These are phyloP conservation scores for Drosophila quinaria DNA, from an alignment of 2,888 invertebrate species.

Conservation along the genomic window DNA sequence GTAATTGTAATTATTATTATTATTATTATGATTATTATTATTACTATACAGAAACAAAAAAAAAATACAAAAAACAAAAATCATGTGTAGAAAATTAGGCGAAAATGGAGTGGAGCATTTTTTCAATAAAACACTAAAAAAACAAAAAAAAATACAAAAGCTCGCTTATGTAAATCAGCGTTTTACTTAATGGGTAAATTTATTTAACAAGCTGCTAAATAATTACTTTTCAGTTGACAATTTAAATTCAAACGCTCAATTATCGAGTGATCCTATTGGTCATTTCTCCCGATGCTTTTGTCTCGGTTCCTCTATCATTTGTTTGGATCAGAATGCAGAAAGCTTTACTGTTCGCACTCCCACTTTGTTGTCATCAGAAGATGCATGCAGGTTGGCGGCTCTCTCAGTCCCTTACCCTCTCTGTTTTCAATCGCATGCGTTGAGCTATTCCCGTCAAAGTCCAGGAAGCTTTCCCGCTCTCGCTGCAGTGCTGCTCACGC, in stretches of 20 bases:
- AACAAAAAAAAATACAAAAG: constrained; percentile 40
- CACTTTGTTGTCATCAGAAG: too few relatives aligned
- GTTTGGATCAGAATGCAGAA: too few relatives aligned
- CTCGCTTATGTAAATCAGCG: constrained; percentile 46
- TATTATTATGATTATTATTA: constrained; percentile 61
- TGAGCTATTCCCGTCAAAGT: neutral
- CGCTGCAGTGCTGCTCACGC: neutral
- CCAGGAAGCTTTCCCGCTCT: neutral
- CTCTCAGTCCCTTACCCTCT: too few relatives aligned
- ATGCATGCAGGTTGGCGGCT: too few relatives aligned
- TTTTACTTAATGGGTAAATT: constrained; percentile 1
- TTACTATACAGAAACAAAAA: constrained; percentile 44
- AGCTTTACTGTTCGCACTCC: too few relatives aligned
- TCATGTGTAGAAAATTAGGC: constrained; percentile 78
- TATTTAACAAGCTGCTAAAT: neutral
- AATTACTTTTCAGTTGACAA: too few relatives aligned
- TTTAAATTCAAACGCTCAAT: neutral
- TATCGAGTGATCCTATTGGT: neutral
- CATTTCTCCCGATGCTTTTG: too few relatives aligned
- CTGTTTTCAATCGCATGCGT: too few relatives aligned
- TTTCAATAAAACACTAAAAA: constrained; percentile 78
- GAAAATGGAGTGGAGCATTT: constrained; percentile 80
- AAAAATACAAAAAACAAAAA: constrained; percentile 56
- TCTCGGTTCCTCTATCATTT: neutral
- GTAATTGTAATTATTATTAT: constrained; percentile 77